Evolutionary conservation across 2,113 vertebrate species (phyloP).

Genomic region (Capreolus pygargus): DNA sequence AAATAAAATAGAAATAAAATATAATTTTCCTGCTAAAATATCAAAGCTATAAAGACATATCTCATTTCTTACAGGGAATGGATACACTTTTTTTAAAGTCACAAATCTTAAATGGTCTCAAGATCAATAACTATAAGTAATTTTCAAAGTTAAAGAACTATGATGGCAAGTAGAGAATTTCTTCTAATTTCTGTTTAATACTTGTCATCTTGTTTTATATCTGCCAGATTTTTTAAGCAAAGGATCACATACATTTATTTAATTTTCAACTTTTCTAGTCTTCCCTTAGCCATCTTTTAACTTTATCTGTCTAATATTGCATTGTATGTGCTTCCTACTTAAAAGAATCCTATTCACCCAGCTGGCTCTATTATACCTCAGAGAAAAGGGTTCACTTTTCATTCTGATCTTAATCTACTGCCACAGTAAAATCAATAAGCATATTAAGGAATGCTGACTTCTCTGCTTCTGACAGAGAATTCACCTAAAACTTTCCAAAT

Average conservation of each 20-base stretch:
- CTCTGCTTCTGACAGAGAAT: background rate
- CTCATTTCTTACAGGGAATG: background rate
- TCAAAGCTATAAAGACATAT: background rate
- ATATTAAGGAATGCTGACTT: background rate
- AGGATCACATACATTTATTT: background rate
- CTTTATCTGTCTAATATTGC: background rate
- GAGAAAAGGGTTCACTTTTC: conserved; percentile 1
- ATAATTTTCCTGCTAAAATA: background rate
- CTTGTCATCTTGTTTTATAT: background rate
- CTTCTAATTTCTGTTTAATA: background rate
- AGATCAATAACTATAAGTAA: background rate
- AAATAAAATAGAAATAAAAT: background rate
- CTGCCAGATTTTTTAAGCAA: background rate
- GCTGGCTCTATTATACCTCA: background rate
- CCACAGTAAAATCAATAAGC: conserved; percentile 2
- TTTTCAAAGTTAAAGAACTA: background rate
- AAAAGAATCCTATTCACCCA: background rate
- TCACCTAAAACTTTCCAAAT: background rate
- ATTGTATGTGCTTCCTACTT: background rate
- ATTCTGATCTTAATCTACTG: conserved; percentile 20
- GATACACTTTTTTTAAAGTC: background rate
- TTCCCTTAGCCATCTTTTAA: background rate
- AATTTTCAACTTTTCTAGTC: background rate
- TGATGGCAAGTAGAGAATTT: background rate
- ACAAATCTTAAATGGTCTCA: background rate